Base-by-base conservation (phyloP, 1,140 invertebrate species). In the Drosophila bocqueti region DNA sequence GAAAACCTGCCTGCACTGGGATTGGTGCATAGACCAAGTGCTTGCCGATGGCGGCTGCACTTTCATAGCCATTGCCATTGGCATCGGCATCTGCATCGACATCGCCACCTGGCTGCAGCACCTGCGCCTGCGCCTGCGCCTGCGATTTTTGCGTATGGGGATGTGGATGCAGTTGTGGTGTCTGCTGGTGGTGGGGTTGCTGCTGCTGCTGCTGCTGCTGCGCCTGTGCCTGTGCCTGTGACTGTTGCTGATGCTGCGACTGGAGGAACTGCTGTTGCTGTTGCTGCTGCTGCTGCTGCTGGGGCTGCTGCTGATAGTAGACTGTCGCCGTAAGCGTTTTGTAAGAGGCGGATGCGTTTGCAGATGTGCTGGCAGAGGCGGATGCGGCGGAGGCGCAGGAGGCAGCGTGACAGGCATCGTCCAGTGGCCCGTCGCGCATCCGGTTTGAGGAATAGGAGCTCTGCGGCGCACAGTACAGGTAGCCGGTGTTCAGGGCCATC, bases 401-500 rank as follows among this genome's bases (percentile, higher is more conserved):
- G 26, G 58, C 31, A 5, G 62, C 18, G 13, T 55, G 64, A 24
- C 46, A 38, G 46, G 62, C 29, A 68, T 71, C 67, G 24, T 71
- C 67, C 49, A 71, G 26, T 15, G 59, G 66, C 24, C 74, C 66
- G 42, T 84, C 85, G 0, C 85, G 79, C 66, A 90, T 57, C 6
- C 85, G 85, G 67, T 90, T 90, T 62, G 85, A 90, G 42, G 85
- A 90, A 47, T 90, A 90, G 45, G 85, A 90, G 57, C 85, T 90
- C 55, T 90, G 85, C 9, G 85, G 85, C 47, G 85, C 82, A 65
- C 82, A 90, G 49, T 85, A 90, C 29, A 85, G 40, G 26, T 89
- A 90, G 49, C 71, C 68, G 38, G 26, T 71, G 55, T 38, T 69
- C 15, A 67, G 21, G 15, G 36, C 61, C 49, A 55, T 42, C 29